phyloP scores from a whole-genome alignment of 2,888 invertebrate species.

The Ephialtes manifestator region DNA sequence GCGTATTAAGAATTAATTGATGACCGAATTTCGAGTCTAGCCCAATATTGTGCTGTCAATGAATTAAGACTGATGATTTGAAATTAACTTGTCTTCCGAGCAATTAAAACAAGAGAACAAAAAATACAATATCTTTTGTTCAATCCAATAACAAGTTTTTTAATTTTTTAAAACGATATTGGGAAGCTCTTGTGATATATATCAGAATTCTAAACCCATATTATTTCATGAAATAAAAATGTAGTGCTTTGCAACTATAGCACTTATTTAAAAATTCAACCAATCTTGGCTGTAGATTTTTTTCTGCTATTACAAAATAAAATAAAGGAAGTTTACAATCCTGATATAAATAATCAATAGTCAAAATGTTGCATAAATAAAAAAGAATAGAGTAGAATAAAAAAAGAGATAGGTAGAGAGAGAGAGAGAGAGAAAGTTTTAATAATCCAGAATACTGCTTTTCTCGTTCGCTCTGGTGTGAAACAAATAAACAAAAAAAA shows the following conservation, averaged over 20 bases:
- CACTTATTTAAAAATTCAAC: no score
- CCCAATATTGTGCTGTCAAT: not conserved
- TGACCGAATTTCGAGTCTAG: conserved; percentile 14
- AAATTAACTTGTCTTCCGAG: not conserved
- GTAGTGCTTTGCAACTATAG: no score
- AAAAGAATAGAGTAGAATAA: conserved; percentile 52
- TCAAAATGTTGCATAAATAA: conserved; percentile 33
- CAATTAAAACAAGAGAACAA: not conserved
- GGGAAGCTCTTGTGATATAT: conserved; percentile 54
- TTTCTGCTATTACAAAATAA: no score
- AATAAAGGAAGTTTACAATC: no score
- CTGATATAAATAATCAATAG: conserved; percentile 35
- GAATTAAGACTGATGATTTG: not conserved
- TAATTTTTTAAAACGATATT: conserved; percentile 42
- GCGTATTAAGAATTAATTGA: conserved; percentile 37
- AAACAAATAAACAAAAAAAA: conserved; percentile 30
- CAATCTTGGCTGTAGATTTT: no score
- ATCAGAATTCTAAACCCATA: no score
- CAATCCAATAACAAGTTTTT: not conserved
- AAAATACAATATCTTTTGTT: not conserved
- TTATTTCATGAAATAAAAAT: no score
- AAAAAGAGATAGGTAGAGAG: no score
- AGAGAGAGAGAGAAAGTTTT: conserved; percentile 54
- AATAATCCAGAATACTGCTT: conserved; percentile 22
- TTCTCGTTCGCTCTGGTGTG: conserved; percentile 18